A percentile compares a stretch with the other conserved stretches of the same genome.
Conservation (phyloP, 1,140 invertebrate species). For the Drosophila subpulchrella region DNA sequence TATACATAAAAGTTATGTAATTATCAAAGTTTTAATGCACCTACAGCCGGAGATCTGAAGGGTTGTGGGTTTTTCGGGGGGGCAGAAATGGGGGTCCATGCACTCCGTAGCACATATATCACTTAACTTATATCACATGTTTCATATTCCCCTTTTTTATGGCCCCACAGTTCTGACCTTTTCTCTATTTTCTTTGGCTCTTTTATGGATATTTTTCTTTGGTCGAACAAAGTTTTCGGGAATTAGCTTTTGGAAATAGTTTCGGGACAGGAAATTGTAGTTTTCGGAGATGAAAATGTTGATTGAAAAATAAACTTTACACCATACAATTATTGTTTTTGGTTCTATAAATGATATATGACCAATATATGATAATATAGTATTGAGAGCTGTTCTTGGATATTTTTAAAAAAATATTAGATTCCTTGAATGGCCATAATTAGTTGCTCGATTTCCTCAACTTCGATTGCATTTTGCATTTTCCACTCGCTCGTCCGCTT, state of each 20-base stretch:
- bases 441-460: slow-evolving; percentile 25
- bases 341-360: too few species aligned
- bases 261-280: slow-evolving; percentile 30
- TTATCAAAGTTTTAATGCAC: slow-evolving; percentile 81
- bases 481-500: slow-evolving; percentile 5
- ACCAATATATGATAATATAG: too few species aligned
- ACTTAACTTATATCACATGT: slow-evolving; percentile 53
- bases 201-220: slow-evolving; percentile 40
- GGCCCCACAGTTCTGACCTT: slow-evolving; percentile 27
- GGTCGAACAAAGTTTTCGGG: slow-evolving; percentile 14
- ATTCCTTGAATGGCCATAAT: slow-evolving; percentile 18
- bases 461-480: slow-evolving; percentile 37
- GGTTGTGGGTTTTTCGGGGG: slow-evolving; percentile 1
- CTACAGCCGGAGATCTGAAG: slow-evolving; percentile 49
- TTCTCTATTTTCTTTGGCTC: slow-evolving; percentile 18
- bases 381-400: neutral
- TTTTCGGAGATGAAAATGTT: slow-evolving; percentile 9
- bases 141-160: slow-evolving; percentile 35
- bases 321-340: too few species aligned
- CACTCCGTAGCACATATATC: slow-evolving; percentile 35
- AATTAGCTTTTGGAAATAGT: slow-evolving; percentile 40
- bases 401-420: neutral
- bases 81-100: neutral
- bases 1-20: slow-evolving; percentile 75
- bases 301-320: slow-evolving; percentile 2